Percentiles rank a stretch among this genome's conserved stretches.
Evolutionary conservation across 2,888 invertebrate genomes (phyloP).

Genomic region (Stenodera caucasica): DNA sequence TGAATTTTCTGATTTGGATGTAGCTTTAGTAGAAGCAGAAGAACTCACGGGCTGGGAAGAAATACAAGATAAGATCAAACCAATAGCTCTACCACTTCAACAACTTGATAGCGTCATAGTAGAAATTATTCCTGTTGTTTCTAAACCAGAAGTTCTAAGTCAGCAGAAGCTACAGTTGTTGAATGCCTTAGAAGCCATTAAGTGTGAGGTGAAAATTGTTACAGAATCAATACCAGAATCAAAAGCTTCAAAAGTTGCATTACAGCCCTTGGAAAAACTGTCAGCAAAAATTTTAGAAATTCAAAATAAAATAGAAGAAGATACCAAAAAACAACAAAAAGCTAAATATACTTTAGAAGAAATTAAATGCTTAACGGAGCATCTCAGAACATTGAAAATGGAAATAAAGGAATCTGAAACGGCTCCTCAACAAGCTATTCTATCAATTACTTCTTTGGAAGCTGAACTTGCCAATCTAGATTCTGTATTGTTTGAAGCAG

Average conservation of each 20-base stretch:
- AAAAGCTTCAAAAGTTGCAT: constrained; percentile 20
- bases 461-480: background rate
- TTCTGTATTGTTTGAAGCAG: background rate
- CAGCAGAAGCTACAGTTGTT: constrained; percentile 28
- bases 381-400: background rate
- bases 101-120: constrained; percentile 27
- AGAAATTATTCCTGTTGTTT: constrained; percentile 10
- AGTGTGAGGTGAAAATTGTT: constrained; percentile 23
- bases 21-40: background rate
- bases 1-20: background rate
- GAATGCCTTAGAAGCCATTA: constrained; percentile 24
- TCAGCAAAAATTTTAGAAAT: constrained; percentile 17
- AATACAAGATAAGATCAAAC: constrained; percentile 25
- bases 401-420: constrained; percentile 4
- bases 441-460: background rate
- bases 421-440: background rate
- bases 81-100: constrained; percentile 36
- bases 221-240: constrained; percentile 14
- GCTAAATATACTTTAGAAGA: background rate
- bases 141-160: constrained; percentile 24
- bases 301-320: constrained; percentile 11
- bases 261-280: constrained; percentile 24
- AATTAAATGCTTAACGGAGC: background rate
- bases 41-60: constrained; percentile 2
- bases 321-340: background rate